Conservation (phyloP, 2,113 vertebrate species). For the Callionymus lyra region DNA sequence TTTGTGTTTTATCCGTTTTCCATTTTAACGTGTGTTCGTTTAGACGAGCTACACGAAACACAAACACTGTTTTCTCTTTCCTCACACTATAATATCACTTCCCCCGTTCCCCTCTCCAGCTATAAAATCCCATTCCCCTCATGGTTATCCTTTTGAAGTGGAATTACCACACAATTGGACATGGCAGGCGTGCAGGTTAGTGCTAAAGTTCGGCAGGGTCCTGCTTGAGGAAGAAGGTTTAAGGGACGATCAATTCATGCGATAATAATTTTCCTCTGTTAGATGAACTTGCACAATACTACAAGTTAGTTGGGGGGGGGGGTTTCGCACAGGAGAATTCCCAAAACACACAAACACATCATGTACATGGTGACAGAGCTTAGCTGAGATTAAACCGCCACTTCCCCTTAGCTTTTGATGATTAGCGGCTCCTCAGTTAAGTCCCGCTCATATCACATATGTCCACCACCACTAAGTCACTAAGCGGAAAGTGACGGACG, state of each 20-base stretch:
- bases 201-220: constrained; percentile 65
- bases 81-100: constrained; percentile 11
- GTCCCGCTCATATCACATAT: constrained; percentile 66
- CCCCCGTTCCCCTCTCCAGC: constrained; percentile 52
- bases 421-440: constrained; percentile 62
- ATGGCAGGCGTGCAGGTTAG: constrained; percentile 64
- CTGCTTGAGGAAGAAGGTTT: constrained; percentile 27
- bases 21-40: too few relatives aligned
- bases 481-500: constrained; percentile 52
- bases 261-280: too few relatives aligned
- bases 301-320: too few relatives aligned
- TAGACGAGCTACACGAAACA: constrained; percentile 11
- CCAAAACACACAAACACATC: constrained; percentile 6
- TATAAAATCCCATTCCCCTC: constrained; percentile 49
- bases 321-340: too few relatives aligned
- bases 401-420: constrained; percentile 64
- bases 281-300: constrained; percentile 26
- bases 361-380: constrained; percentile 37
- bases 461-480: constrained; percentile 59
- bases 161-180: constrained; percentile 64
- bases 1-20: too few relatives aligned
- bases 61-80: not conserved
- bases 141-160: constrained; percentile 61
- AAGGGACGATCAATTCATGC: constrained; percentile 54
- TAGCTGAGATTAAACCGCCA: constrained; percentile 63